phyloP scores from a whole-genome alignment of 2,888 invertebrate species.

The Tetropium fuscum region DNA sequence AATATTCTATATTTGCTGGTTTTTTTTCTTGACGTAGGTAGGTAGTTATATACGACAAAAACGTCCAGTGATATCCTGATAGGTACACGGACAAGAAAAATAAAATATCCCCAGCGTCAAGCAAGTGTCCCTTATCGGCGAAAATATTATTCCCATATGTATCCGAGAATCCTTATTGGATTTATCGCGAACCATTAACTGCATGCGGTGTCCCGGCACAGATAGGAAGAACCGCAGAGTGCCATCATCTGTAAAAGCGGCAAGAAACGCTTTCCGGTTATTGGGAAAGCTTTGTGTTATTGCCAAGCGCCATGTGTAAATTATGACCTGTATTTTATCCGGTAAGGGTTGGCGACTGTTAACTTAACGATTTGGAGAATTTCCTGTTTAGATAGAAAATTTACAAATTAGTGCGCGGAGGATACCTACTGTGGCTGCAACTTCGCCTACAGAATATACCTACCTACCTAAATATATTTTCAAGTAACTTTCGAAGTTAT shows the following conservation, averaged over 20 bases:
- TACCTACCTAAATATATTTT: too few species aligned
- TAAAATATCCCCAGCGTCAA: conserved; percentile 1
- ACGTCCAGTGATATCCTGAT: too few species aligned
- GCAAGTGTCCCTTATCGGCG: conserved; percentile 1
- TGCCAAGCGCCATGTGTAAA: conserved; percentile 22
- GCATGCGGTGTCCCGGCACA: conserved; percentile 15
- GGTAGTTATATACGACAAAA: too few species aligned
- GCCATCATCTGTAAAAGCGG: conserved; percentile 23
- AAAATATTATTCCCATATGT: conserved; percentile 18
- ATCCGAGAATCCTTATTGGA: conserved; percentile 15
- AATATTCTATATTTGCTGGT: not conserved
- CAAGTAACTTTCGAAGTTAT: too few species aligned
- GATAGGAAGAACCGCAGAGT: conserved; percentile 17
- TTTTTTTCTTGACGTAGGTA: too few species aligned
- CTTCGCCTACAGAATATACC: too few species aligned
- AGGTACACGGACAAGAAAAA: not conserved
- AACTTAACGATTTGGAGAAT: not conserved
- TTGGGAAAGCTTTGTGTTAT: conserved; percentile 29
- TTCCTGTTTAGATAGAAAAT: not conserved
- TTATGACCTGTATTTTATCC: conserved; percentile 25
- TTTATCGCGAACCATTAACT: conserved; percentile 14
- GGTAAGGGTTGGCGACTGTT: conserved; percentile 1
- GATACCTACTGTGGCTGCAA: too few species aligned
- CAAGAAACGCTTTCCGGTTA: conserved; percentile 19
- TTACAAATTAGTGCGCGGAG: too few species aligned